Percentiles rank a stretch among this genome's conserved stretches.
phyloP scores from a whole-genome alignment of 1,140 invertebrate genomes.

The Diorhabda elongata region DNA sequence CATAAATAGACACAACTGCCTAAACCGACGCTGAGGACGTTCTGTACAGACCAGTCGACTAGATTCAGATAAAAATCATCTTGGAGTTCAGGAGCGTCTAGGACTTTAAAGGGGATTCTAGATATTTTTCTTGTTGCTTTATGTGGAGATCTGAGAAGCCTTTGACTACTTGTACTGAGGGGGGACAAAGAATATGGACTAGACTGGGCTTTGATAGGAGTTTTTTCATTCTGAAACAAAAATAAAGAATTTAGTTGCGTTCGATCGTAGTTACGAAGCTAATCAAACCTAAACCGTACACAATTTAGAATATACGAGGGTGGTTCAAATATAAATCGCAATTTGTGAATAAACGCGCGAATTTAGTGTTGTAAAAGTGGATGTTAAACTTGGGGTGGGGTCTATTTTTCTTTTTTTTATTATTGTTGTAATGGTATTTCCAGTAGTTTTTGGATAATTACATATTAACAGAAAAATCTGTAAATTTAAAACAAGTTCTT shows the following conservation, averaged over 20 bases:
- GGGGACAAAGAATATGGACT: constrained; percentile 90
- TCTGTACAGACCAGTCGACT: constrained; percentile 99
- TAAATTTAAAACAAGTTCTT: no score
- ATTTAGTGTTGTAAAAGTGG: no score
- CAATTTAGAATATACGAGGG: no score
- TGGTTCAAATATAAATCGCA: no score
- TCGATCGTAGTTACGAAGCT: no score
- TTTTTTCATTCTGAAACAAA: constrained; percentile 52
- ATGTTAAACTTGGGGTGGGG: no score
- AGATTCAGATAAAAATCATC: constrained; percentile 99
- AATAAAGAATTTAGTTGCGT: background rate
- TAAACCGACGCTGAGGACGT: constrained; percentile 97
- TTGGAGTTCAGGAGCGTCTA: constrained; percentile 97
- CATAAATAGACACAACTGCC: constrained; percentile 98
- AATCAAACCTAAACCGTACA: no score
- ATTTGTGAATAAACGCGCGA: no score
- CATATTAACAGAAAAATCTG: no score
- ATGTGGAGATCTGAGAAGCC: constrained; percentile 85
- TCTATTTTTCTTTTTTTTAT: no score
- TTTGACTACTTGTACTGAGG: constrained; percentile 90
- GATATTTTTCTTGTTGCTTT: constrained; percentile 96
- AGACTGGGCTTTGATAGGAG: constrained; percentile 59
- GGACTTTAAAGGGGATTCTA: constrained; percentile 93
- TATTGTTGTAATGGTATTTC: no score
- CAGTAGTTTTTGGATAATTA: no score